Evolutionary conservation across 2,797 vertebrate species (phyloP).

Genomic region (Coreius guichenoti): DNA sequence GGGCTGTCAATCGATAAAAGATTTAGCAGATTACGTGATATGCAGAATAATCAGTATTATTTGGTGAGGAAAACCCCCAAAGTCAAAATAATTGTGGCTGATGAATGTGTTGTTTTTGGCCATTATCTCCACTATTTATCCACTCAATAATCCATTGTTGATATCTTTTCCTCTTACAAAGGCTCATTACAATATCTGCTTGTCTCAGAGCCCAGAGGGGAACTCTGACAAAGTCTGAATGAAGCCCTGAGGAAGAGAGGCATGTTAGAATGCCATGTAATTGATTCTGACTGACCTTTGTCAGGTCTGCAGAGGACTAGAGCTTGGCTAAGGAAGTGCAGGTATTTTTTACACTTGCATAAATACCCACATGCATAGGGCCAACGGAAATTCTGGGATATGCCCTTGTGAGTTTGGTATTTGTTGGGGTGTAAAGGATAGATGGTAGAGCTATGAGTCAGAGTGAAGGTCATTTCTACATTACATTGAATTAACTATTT

Average conservation of each 20-base stretch:
- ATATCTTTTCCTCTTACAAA: slow-evolving; percentile 16
- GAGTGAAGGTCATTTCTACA: not conserved
- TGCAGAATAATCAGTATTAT: not conserved
- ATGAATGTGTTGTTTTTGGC: not conserved
- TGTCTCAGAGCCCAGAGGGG: not conserved
- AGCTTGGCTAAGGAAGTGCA: not conserved
- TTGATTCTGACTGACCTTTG: slow-evolving; percentile 33
- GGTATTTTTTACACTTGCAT: not conserved
- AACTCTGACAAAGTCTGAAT: slow-evolving; percentile 5
- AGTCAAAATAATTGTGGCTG: not conserved
- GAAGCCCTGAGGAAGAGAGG: slow-evolving; percentile 18
- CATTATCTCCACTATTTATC: not conserved
- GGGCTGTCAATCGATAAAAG: not conserved
- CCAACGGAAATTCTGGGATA: not conserved
- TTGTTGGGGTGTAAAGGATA: not conserved
- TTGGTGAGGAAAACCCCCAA: not conserved
- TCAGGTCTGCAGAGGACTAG: not conserved
- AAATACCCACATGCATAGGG: not conserved
- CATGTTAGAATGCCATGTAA: slow-evolving; percentile 1
- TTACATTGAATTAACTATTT: not conserved
- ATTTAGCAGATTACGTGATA: not conserved
- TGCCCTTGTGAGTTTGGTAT: not conserved
- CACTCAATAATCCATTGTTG: slow-evolving; percentile 5
- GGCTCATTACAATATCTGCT: slow-evolving; percentile 12
- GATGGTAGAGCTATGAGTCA: not conserved